Conservation (phyloP, 2,797 vertebrate species). For the Nothura maculosa region DNA sequence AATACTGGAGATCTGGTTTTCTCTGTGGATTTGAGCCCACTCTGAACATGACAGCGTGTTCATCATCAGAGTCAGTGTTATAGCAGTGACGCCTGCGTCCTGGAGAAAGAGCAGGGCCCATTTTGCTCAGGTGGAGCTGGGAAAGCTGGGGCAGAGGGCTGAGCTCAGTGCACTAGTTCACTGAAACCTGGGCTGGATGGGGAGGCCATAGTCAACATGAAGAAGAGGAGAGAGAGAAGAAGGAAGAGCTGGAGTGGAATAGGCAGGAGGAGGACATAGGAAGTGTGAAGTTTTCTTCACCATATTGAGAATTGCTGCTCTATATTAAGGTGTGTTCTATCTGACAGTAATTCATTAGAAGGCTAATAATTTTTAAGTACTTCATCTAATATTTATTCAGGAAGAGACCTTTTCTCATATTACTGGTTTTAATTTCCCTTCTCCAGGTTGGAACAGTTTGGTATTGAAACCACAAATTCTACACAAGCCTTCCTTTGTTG, state of each 20-base stretch:
- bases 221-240: neutral
- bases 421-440: conserved; percentile 49
- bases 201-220: neutral
- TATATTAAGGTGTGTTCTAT: neutral
- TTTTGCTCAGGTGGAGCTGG: neutral
- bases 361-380: conserved; percentile 51
- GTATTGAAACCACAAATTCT: conserved; percentile 19
- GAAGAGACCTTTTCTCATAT: conserved; percentile 36
- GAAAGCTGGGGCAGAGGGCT: neutral
- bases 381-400: conserved; percentile 59
- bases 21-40: neutral
- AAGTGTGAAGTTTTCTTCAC: neutral
- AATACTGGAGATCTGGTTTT: neutral
- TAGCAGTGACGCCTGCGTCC: neutral
- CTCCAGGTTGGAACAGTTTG: neutral
- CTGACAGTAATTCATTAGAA: conserved; percentile 54
- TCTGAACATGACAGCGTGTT: neutral
- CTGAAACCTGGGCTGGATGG: neutral
- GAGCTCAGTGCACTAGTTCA: neutral
- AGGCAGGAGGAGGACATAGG: neutral
- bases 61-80: neutral
- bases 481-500: conserved; percentile 44
- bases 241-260: neutral
- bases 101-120: neutral
- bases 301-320: neutral